These are phyloP conservation scores for Drosophila chauvacae DNA, from an alignment of 1,140 invertebrate genomes.

Conservation along the genomic window DNA sequence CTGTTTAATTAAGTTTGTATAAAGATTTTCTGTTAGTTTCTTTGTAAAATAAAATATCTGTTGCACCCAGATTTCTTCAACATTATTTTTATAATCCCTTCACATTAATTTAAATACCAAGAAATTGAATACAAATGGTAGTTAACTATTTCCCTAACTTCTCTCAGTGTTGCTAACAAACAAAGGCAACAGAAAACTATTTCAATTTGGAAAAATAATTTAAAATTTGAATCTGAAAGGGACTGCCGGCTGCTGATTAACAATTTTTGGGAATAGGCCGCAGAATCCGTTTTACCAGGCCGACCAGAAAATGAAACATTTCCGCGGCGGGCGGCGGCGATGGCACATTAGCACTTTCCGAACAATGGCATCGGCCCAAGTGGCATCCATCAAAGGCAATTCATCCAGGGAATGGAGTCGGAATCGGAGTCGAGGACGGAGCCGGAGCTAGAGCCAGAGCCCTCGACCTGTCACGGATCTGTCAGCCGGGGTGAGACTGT, in stretches of 20 bases:
- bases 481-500: conserved; percentile 78
- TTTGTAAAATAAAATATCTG: background rate
- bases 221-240: conserved; percentile 38
- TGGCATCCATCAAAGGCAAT: conserved; percentile 72
- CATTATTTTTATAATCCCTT: background rate
- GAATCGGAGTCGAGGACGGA: conserved; percentile 4
- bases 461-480: conserved; percentile 77
- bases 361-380: conserved; percentile 64
- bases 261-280: conserved; percentile 54
- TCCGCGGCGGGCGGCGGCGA: conserved; percentile 60
- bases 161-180: conserved; percentile 6
- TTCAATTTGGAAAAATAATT: conserved; percentile 25
- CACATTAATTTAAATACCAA: background rate
- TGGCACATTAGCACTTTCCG: conserved; percentile 77
- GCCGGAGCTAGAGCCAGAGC: conserved; percentile 33
- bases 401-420: conserved; percentile 11
- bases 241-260: conserved; percentile 53
- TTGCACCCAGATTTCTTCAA: background rate
- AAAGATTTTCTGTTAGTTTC: rapidly evolving
- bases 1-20: background rate
- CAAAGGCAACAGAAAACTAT: conserved; percentile 56
- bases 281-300: conserved; percentile 55
- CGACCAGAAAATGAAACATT: conserved; percentile 78
- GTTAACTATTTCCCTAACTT: background rate
- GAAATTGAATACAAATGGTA: background rate